Percentiles rank a stretch among this genome's conserved stretches.
Evolutionary conservation across 2,113 vertebrate genomes (phyloP).

Genomic region (Phylloscopus trochilus): DNA sequence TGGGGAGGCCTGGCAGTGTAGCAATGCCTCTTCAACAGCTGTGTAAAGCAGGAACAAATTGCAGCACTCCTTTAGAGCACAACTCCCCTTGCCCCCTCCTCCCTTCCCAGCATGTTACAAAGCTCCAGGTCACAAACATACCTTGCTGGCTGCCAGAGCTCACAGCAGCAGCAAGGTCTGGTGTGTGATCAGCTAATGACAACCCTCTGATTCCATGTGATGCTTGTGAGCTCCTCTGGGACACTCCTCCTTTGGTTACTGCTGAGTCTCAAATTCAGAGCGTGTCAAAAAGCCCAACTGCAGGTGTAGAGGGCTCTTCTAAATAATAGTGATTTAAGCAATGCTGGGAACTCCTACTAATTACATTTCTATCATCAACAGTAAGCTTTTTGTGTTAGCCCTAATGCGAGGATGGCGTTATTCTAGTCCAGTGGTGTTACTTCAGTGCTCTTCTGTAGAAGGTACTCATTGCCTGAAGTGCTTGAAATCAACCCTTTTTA

Average conservation of each 20-base stretch:
- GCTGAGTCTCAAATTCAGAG: background rate
- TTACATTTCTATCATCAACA: conserved; percentile 52
- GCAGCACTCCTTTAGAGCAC: background rate
- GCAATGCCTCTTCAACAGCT: background rate
- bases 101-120: background rate
- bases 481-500: conserved; percentile 58
- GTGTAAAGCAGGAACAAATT: background rate
- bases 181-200: background rate
- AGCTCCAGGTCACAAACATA: background rate
- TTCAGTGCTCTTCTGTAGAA: conserved; percentile 61
- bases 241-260: background rate
- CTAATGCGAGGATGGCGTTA: conserved; percentile 4
- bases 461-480: conserved; percentile 64
- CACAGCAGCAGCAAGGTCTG: background rate
- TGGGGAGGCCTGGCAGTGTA: background rate
- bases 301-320: conserved; percentile 23
- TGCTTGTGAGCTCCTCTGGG: background rate
- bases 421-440: conserved; percentile 51
- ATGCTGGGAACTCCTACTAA: background rate
- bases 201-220: background rate
- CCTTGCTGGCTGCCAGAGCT: background rate
- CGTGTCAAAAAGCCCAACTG: background rate
- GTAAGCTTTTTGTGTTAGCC: conserved; percentile 48
- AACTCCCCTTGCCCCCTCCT: background rate
- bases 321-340: conserved; percentile 53